Conservation (phyloP, 1,140 invertebrate genomes). For the Pseudomyrmex sp. region DNA sequence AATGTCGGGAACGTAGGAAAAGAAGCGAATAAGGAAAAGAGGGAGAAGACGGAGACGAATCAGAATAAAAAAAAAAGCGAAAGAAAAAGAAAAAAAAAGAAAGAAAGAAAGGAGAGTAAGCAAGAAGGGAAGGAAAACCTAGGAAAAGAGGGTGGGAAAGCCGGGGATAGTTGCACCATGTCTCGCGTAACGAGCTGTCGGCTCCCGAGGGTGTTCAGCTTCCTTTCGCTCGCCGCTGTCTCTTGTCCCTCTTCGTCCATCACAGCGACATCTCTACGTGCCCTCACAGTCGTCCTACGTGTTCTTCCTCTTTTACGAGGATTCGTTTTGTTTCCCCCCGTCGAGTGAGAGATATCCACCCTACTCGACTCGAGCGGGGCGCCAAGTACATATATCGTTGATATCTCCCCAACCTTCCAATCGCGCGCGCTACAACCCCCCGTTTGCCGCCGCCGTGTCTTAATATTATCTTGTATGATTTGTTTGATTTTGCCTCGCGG, state of each 20-base stretch:
- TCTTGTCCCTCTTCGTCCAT: slow-evolving; percentile 51
- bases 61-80: slow-evolving; percentile 6
- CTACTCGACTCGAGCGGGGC: slow-evolving; percentile 60
- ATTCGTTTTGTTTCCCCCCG: slow-evolving; percentile 78
- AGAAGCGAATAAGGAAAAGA: not conserved
- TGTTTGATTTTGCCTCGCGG: slow-evolving; percentile 46
- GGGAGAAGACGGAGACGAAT: slow-evolving; percentile 28
- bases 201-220: slow-evolving; percentile 82
- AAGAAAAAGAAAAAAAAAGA: slow-evolving; percentile 23
- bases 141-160: slow-evolving; percentile 59
- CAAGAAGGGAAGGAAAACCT: slow-evolving; percentile 49
- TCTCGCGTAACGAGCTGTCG: slow-evolving; percentile 84
- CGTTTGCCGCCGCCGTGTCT: not conserved
- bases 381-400: slow-evolving; percentile 60
- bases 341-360: slow-evolving; percentile 72
- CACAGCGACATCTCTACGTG: slow-evolving; percentile 60
- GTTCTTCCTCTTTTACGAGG: slow-evolving; percentile 57
- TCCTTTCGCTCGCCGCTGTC: slow-evolving; percentile 68
- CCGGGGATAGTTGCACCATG: slow-evolving; percentile 79
- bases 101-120: slow-evolving; percentile 44
- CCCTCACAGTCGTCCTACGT: slow-evolving; percentile 63
- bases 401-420: slow-evolving; percentile 20
- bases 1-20: slow-evolving; percentile 25
- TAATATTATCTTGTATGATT: slow-evolving; percentile 56
- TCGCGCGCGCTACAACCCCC: slow-evolving; percentile 23